Evolutionary conservation across 2,797 vertebrate genomes (phyloP).

Genomic region (Tapirus indicus): DNA sequence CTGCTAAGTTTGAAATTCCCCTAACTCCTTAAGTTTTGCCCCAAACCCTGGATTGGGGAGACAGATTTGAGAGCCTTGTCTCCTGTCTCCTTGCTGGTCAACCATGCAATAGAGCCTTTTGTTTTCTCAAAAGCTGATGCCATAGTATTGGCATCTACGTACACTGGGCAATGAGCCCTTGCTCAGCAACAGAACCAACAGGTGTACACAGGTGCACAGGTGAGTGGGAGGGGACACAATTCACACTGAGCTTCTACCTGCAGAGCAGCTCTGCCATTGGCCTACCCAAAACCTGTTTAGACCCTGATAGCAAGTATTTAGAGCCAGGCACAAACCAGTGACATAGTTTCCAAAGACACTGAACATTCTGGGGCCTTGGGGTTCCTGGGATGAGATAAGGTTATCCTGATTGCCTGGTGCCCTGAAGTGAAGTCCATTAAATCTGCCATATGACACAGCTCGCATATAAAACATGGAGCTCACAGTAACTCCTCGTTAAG

Average conservation of each 20-base stretch:
- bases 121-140: no score
- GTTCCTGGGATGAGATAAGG: background rate
- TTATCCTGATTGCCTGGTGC: background rate
- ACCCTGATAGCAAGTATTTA: background rate
- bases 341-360: no score
- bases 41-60: no score
- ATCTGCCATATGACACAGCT: background rate
- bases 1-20: no score
- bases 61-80: no score
- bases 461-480: background rate
- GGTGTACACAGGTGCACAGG: background rate
- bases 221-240: background rate
- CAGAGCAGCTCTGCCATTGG: accelerated
- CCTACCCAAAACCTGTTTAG: background rate
- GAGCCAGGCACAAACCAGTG: background rate
- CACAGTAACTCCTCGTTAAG: background rate
- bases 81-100: no score
- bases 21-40: no score
- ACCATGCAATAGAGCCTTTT: no score
- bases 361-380: background rate
- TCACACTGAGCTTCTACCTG: background rate
- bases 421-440: background rate
- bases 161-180: no score
- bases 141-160: no score
- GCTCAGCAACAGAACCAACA: no score